These are phyloP conservation scores for Podocnemis expansa DNA, from an alignment of 2,113 vertebrate species.

Conservation along the genomic window DNA sequence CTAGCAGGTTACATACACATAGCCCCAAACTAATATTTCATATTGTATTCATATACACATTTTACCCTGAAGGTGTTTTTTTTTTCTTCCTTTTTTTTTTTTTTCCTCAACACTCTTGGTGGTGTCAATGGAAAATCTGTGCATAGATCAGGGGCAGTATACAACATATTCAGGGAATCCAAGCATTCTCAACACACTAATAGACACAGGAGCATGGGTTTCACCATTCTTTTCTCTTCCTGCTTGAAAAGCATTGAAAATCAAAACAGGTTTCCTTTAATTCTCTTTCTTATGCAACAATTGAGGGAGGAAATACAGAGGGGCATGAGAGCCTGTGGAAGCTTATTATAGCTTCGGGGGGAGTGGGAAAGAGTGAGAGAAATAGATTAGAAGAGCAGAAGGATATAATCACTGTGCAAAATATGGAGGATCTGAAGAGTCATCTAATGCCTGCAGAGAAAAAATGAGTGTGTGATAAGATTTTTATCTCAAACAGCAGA, in stretches of 20 bases:
- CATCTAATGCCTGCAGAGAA: neutral
- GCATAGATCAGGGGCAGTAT: neutral
- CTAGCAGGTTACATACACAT: no score
- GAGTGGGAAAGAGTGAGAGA: neutral
- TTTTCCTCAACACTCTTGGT: neutral
- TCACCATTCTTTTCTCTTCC: constrained; percentile 14
- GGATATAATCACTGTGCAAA: neutral
- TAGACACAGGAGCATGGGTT: neutral
- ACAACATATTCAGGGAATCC: neutral
- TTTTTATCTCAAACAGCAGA: neutral
- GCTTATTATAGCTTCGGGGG: neutral
- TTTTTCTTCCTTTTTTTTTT: neutral
- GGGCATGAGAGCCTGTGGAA: neutral
- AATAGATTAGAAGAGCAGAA: neutral
- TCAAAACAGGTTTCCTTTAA: neutral
- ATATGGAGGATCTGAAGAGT: neutral
- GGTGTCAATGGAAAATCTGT: neutral
- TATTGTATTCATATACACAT: neutral
- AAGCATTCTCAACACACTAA: neutral
- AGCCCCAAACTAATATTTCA: neutral
- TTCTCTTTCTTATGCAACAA: neutral
- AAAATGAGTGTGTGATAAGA: neutral
- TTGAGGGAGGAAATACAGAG: neutral
- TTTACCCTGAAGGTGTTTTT: neutral
- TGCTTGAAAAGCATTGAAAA: neutral